A percentile compares a stretch with the other conserved stretches of the same genome.
These are phyloP conservation scores for Cotesia congregata DNA, from an alignment of 2,888 invertebrate species.

Conservation along the genomic window DNA sequence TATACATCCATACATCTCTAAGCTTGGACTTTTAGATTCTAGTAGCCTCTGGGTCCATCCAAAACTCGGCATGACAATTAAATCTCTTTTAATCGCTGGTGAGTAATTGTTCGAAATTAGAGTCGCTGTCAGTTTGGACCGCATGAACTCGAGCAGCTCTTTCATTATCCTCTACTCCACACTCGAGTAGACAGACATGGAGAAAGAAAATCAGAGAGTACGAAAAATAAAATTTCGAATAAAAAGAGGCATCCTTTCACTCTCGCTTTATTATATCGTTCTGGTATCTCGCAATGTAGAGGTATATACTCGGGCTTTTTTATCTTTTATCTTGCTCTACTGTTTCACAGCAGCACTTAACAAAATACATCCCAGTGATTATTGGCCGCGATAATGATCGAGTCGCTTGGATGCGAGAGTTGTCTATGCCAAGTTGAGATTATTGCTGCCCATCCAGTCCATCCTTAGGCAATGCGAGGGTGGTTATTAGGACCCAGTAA, in stretches of 20 bases:
- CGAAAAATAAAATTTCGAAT: slow-evolving; percentile 6
- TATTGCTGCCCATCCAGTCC: slow-evolving; percentile 60
- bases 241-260: background rate
- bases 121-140: slow-evolving; percentile 54
- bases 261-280: slow-evolving; percentile 25
- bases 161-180: slow-evolving; percentile 47
- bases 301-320: background rate
- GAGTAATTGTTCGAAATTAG: slow-evolving; percentile 66
- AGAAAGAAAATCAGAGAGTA: slow-evolving; percentile 23
- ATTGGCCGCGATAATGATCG: slow-evolving; percentile 69
- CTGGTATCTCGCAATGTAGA: slow-evolving; percentile 9
- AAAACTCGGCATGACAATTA: slow-evolving; percentile 58
- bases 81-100: slow-evolving; percentile 65
- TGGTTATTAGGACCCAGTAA: slow-evolving; percentile 67
- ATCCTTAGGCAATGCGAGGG: slow-evolving; percentile 68
- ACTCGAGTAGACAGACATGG: slow-evolving; percentile 26
- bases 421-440: slow-evolving; percentile 65
- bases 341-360: slow-evolving; percentile 62
- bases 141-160: slow-evolving; percentile 45
- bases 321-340: slow-evolving; percentile 38
- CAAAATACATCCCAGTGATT: slow-evolving; percentile 67
- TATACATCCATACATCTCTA: background rate
- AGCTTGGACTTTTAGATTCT: background rate
- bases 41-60: slow-evolving; percentile 12
- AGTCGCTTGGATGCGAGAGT: slow-evolving; percentile 60